Conservation (phyloP, 2,888 invertebrate genomes). For the Thecocarcelia acutangulata region DNA sequence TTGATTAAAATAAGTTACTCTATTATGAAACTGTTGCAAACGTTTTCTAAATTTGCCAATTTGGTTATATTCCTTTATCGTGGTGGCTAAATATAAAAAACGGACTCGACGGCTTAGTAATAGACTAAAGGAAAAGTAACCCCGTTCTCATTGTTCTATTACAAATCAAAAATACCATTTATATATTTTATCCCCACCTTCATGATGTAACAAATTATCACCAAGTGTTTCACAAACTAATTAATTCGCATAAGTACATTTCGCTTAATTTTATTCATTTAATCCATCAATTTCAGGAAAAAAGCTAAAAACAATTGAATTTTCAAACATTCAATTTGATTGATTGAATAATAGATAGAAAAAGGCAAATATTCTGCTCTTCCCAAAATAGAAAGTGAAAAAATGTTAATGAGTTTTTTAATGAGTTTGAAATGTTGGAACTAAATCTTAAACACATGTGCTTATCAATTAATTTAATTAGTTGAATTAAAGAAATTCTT, state of each 20-base stretch:
- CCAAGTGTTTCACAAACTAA: slow-evolving; percentile 30
- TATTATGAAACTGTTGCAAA: too few relatives aligned
- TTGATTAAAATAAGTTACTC: too few relatives aligned
- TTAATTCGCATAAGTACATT: background rate
- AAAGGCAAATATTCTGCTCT: background rate
- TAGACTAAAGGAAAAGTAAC: too few relatives aligned
- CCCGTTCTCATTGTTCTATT: too few relatives aligned
- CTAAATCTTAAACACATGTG: slow-evolving; percentile 55
- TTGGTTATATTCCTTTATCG: too few relatives aligned
- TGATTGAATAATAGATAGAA: slow-evolving; percentile 47
- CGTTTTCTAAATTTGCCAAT: too few relatives aligned
- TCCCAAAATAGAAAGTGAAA: slow-evolving; percentile 21
- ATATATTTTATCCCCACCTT: too few relatives aligned
- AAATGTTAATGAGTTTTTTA: slow-evolving; percentile 23
- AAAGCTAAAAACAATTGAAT: slow-evolving; percentile 22
- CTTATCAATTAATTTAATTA: slow-evolving; percentile 65
- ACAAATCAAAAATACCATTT: too few relatives aligned
- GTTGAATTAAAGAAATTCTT: slow-evolving; percentile 10
- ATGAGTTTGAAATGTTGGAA: background rate
- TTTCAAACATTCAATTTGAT: slow-evolving; percentile 43
- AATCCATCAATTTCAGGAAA: slow-evolving; percentile 50
- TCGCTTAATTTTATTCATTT: background rate
- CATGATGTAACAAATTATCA: background rate
- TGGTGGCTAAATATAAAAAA: too few relatives aligned
- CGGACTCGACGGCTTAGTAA: too few relatives aligned